Percentiles rank a stretch among this genome's conserved stretches.
Evolutionary conservation across 2,797 vertebrate species (phyloP).

Genomic region (Ceryle rudis): DNA sequence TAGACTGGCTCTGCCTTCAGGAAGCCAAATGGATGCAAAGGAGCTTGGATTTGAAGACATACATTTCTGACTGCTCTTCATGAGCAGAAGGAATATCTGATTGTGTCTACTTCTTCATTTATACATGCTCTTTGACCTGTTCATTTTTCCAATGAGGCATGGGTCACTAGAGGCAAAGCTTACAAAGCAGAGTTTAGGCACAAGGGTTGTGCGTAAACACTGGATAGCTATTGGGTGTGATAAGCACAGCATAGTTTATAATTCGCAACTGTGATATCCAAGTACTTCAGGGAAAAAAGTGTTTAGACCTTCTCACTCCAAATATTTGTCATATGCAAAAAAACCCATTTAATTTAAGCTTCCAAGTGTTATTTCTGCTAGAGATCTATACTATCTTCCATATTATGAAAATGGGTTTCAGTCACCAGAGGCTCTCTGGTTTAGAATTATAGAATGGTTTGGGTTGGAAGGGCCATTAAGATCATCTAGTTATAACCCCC

Average conservation of each 20-base stretch:
- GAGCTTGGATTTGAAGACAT: background rate
- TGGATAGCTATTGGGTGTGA: background rate
- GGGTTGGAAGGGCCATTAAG: background rate
- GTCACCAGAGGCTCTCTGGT: background rate
- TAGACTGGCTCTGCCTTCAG: background rate
- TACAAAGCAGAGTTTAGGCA: background rate
- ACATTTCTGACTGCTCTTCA: background rate
- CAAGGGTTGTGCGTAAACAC: background rate
- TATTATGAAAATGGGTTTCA: background rate
- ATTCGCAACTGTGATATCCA: background rate
- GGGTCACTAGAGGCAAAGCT: background rate
- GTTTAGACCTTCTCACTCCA: background rate
- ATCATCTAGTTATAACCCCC: background rate
- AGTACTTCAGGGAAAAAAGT: background rate
- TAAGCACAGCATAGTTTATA: background rate
- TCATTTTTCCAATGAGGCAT: background rate
- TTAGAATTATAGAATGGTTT: background rate
- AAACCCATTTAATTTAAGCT: background rate
- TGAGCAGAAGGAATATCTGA: background rate
- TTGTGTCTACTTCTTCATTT: background rate
- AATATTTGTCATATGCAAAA: background rate
- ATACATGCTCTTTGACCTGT: fast-evolving
- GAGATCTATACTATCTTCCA: background rate
- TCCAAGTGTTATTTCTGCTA: background rate
- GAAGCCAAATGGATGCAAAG: background rate